A percentile compares a stretch with the other conserved stretches of the same genome.
These are phyloP conservation scores for Nothocercus julius DNA, from an alignment of 2,113 vertebrate species.

Conservation along the genomic window DNA sequence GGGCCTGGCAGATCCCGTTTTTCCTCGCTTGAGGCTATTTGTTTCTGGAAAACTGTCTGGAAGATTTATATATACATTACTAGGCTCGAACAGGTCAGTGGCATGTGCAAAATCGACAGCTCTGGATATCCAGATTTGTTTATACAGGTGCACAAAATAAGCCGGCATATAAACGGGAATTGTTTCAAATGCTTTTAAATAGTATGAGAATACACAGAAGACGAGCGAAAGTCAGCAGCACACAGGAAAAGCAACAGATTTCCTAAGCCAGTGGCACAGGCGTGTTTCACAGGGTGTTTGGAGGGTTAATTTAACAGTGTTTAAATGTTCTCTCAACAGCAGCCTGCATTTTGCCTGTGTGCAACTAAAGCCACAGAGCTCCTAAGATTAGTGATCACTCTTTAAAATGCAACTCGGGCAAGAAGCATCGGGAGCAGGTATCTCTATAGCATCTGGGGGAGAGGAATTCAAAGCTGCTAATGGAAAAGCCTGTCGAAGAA, in stretches of 20 bases:
- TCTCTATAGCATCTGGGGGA: background rate
- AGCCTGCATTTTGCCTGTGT: background rate
- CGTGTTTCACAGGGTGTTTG: background rate
- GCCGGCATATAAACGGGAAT: background rate
- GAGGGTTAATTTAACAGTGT: background rate
- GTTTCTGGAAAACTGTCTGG: background rate
- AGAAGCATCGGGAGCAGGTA: background rate
- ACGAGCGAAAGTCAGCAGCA: background rate
- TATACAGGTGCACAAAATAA: background rate
- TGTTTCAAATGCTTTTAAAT: background rate
- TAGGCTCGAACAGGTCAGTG: background rate
- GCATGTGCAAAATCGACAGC: background rate
- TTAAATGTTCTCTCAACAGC: background rate
- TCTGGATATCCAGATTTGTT: background rate
- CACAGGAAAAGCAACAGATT: background rate
- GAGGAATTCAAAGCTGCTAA: background rate
- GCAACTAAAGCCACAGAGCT: background rate
- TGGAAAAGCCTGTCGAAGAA: background rate
- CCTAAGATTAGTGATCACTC: background rate
- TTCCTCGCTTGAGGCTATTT: background rate
- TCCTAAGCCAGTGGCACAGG: background rate
- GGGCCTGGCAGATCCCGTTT: background rate
- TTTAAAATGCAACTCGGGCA: background rate
- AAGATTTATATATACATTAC: background rate
- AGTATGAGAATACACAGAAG: background rate